phyloP scores from a whole-genome alignment of 2,888 invertebrate species.

The Trichopria drosophilae region DNA sequence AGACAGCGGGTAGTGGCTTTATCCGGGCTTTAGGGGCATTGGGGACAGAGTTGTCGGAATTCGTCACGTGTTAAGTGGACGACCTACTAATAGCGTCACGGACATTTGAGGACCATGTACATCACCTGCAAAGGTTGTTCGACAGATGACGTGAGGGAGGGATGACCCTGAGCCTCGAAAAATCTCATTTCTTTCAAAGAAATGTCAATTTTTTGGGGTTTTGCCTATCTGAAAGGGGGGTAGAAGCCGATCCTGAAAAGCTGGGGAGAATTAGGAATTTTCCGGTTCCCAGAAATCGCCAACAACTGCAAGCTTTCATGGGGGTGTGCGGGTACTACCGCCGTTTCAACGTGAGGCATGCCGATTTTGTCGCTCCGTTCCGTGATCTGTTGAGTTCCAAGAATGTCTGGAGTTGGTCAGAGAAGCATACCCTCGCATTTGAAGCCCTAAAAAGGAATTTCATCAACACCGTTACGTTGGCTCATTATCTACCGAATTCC shows the following conservation, averaged over 20 bases:
- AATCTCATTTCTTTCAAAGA: not conserved
- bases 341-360: constrained; percentile 3
- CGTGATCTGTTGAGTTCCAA: constrained; percentile 11
- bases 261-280: constrained; percentile 33
- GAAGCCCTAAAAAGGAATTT: not conserved
- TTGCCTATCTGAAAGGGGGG: not conserved
- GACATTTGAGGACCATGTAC: constrained; percentile 26
- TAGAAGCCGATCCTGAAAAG: constrained; percentile 23
- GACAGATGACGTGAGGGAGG: constrained; percentile 13
- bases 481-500: not conserved
- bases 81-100: constrained; percentile 41
- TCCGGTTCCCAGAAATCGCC: constrained; percentile 32
- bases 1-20: constrained; percentile 16
- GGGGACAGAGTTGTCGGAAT: constrained; percentile 37
- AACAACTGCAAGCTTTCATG: constrained; percentile 35
- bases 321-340: constrained; percentile 16
- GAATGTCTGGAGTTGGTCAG: constrained; percentile 1
- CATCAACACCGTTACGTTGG: not conserved
- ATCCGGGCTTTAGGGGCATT: constrained; percentile 32
- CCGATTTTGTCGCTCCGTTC: not conserved
- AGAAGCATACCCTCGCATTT: not conserved
- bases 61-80: constrained; percentile 41
- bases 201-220: constrained; percentile 4
- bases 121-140: constrained; percentile 32
- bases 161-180: not conserved